These are phyloP conservation scores for Cromileptes altivelis DNA, from an alignment of 2,113 vertebrate genomes.

Conservation along the genomic window DNA sequence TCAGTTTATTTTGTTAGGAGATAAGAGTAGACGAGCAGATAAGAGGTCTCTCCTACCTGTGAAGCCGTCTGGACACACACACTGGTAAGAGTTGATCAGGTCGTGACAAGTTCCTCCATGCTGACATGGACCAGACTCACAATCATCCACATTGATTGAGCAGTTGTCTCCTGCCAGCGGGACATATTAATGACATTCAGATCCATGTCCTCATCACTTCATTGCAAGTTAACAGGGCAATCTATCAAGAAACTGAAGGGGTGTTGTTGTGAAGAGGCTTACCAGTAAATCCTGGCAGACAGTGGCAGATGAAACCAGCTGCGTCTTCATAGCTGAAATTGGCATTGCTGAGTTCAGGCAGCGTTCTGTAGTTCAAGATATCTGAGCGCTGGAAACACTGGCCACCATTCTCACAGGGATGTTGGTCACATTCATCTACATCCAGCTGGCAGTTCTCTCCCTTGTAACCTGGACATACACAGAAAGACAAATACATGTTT, in stretches of 20 bases:
- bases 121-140: slow-evolving; percentile 88
- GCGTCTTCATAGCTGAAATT: slow-evolving; percentile 87
- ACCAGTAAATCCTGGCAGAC: slow-evolving; percentile 91
- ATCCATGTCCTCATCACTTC: background rate
- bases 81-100: slow-evolving; percentile 87
- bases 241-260: background rate
- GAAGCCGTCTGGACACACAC: slow-evolving; percentile 89
- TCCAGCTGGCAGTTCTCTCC: slow-evolving; percentile 83
- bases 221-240: background rate
- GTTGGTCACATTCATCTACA: slow-evolving; percentile 87
- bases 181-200: slow-evolving; percentile 5
- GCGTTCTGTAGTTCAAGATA: slow-evolving; percentile 77
- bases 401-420: slow-evolving; percentile 89
- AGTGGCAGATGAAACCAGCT: slow-evolving; percentile 90
- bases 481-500: background rate
- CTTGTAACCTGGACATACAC: slow-evolving; percentile 72
- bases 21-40: slow-evolving; percentile 22
- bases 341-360: slow-evolving; percentile 74
- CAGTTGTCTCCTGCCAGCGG: slow-evolving; percentile 89
- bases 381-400: slow-evolving; percentile 90
- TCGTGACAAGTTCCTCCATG: slow-evolving; percentile 90
- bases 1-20: background rate
- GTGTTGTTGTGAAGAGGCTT: slow-evolving; percentile 40
- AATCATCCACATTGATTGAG: slow-evolving; percentile 89
- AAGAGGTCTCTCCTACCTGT: slow-evolving; percentile 84